A percentile compares a stretch with the other conserved stretches of the same genome.
Conservation (phyloP, 2,797 vertebrate species). For the Uromys caudimaculatus region DNA sequence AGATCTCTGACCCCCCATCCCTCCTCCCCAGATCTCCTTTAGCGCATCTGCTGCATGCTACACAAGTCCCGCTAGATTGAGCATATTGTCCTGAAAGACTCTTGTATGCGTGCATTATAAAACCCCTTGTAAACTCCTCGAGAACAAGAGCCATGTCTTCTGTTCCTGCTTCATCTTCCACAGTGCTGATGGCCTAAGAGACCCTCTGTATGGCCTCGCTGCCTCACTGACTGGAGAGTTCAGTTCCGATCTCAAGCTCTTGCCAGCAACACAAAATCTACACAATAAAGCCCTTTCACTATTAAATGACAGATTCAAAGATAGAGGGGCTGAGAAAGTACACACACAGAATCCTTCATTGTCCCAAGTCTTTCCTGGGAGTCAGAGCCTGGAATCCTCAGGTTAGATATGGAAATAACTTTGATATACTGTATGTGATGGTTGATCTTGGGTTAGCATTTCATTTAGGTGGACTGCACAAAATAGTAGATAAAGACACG, state of each 20-base stretch:
- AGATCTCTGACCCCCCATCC: not conserved
- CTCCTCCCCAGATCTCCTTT: not conserved
- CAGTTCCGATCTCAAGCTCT: constrained; percentile 28
- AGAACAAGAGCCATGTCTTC: constrained; percentile 72
- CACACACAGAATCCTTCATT: constrained; percentile 60
- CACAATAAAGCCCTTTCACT: constrained; percentile 79
- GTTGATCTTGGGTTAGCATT: constrained; percentile 33
- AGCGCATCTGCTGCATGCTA: not conserved
- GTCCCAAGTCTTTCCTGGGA: constrained; percentile 47
- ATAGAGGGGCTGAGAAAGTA: constrained; percentile 47
- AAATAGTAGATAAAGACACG: not conserved
- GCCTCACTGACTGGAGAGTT: constrained; percentile 28
- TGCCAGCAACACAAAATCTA: constrained; percentile 59
- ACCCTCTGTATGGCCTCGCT: constrained; percentile 50
- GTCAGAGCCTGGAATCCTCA: constrained; percentile 43
- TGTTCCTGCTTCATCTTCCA: constrained; percentile 14
- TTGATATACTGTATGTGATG: not conserved
- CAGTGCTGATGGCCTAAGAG: constrained; percentile 29
- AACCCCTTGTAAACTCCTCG: constrained; percentile 61
- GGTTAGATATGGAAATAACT: constrained; percentile 38
- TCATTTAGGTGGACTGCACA: not conserved
- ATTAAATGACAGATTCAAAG: constrained; percentile 66
- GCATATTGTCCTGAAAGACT: constrained; percentile 66
- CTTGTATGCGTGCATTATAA: constrained; percentile 54
- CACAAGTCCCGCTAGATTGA: constrained; percentile 37